Evolutionary conservation across 1,140 invertebrate genomes (phyloP).

Genomic region (Anagrus nilaparvatae): DNA sequence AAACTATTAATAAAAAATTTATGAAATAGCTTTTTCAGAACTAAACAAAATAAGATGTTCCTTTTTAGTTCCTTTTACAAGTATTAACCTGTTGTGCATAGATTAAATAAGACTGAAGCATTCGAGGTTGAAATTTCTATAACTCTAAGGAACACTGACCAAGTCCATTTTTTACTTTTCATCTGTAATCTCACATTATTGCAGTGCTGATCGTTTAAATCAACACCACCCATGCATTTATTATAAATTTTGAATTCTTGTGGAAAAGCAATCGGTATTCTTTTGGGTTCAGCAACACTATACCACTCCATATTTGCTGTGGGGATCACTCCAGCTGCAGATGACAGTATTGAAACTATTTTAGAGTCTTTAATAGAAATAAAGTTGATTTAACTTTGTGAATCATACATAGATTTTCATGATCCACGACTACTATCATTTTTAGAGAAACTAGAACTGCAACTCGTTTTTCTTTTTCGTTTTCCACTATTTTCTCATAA

Average conservation of each 20-base stretch:
- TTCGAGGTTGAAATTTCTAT: constrained; percentile 15
- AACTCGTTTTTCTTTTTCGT: constrained; percentile 12
- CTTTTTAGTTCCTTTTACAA: too few relatives aligned
- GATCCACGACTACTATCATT: constrained; percentile 6
- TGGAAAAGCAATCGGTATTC: constrained; percentile 1
- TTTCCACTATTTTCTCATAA: too few relatives aligned
- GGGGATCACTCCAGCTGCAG: constrained; percentile 13
- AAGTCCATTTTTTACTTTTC: constrained; percentile 19
- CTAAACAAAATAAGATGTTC: too few relatives aligned
- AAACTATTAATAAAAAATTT: too few relatives aligned
- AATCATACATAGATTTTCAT: constrained; percentile 12
- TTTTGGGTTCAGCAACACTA: too few relatives aligned
- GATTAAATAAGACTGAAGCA: too few relatives aligned
- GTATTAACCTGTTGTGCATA: too few relatives aligned
- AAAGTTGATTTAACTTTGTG: constrained; percentile 17
- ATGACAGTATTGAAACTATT: constrained; percentile 15
- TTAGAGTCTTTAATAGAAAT: constrained; percentile 18
- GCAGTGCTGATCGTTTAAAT: constrained; percentile 15
- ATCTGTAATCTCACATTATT: constrained; percentile 17
- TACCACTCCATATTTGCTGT: too few relatives aligned
- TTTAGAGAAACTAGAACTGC: constrained; percentile 5
- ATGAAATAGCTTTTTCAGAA: too few relatives aligned
- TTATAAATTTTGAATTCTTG: constrained; percentile 4
- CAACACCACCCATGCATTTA: constrained; percentile 18
- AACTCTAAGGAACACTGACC: constrained; percentile 16